Evolutionary conservation across 2,797 vertebrate species (phyloP).

Genomic region (Cichlasoma orientale): DNA sequence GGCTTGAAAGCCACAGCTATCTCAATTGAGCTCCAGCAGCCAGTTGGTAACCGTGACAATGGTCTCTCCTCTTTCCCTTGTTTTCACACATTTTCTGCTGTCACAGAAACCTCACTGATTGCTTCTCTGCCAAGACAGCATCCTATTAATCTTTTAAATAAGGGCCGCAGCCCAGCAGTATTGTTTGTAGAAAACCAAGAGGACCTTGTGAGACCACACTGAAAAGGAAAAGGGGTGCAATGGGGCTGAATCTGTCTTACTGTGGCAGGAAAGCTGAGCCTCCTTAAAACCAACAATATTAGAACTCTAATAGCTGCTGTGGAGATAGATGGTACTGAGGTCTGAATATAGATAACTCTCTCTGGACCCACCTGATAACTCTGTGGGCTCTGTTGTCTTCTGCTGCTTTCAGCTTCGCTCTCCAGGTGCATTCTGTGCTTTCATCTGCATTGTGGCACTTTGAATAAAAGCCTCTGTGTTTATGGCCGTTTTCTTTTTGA

Average conservation of each 20-base stretch:
- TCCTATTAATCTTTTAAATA: conserved; percentile 82
- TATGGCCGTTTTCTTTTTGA: conserved; percentile 58
- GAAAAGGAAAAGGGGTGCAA: conserved; percentile 61
- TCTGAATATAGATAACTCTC: conserved; percentile 50
- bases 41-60: conserved; percentile 79
- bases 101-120: conserved; percentile 77
- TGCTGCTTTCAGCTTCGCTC: conserved; percentile 36
- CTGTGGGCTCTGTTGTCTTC: conserved; percentile 41
- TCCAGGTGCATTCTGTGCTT: conserved; percentile 60
- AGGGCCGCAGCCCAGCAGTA: conserved; percentile 66
- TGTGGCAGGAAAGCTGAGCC: conserved; percentile 66
- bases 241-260: conserved; percentile 58
- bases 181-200: conserved; percentile 70
- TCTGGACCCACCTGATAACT: conserved; percentile 61
- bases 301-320: conserved; percentile 69
- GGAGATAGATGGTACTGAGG: conserved; percentile 51
- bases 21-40: conserved; percentile 75
- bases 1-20: conserved; percentile 72
- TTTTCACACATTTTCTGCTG: conserved; percentile 74
- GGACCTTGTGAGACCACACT: conserved; percentile 67
- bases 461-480: conserved; percentile 66
- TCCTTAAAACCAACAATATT: conserved; percentile 70
- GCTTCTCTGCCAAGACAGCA: conserved; percentile 71
- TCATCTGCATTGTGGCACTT: conserved; percentile 53
- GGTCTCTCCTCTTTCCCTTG: conserved; percentile 70